A percentile compares a stretch with the other conserved stretches of the same genome.
Evolutionary conservation across 2,888 invertebrate species (phyloP).

Genomic region (Aromia moschata): DNA sequence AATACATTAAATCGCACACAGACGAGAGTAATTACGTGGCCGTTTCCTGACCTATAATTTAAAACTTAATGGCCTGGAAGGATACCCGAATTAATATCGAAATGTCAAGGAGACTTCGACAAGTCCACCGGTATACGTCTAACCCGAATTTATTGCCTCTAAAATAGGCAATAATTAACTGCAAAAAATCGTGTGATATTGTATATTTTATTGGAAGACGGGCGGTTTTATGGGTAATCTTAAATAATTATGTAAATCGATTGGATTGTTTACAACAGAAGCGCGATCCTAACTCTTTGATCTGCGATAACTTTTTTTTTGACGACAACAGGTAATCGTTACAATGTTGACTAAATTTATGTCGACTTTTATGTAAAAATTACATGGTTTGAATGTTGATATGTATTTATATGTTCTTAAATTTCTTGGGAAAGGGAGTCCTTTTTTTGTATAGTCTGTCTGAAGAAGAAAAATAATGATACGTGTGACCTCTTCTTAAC

Average conservation of each 20-base stretch:
- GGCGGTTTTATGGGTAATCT: constrained; percentile 1
- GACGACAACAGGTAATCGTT: not conserved
- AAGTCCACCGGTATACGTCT: constrained; percentile 1
- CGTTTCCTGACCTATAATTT: constrained; percentile 32
- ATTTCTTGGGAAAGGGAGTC: no score
- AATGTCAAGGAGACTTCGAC: constrained; percentile 13
- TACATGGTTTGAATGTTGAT: no score
- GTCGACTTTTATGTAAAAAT: not conserved
- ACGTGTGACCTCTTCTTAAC: no score
- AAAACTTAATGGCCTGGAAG: constrained; percentile 9
- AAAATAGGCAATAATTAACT: constrained; percentile 13
- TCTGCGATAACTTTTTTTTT: not conserved
- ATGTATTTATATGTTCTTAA: no score
- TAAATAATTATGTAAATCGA: constrained; percentile 17
- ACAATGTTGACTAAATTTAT: not conserved
- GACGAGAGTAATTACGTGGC: constrained; percentile 25
- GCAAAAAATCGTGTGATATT: constrained; percentile 11
- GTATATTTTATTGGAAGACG: constrained; percentile 4
- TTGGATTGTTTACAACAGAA: constrained; percentile 11
- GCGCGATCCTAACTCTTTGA: not conserved
- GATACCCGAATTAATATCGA: constrained; percentile 23
- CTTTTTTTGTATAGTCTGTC: no score
- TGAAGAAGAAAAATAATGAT: no score
- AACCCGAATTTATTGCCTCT: constrained; percentile 9
- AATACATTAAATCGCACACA: constrained; percentile 29